phyloP scores from a whole-genome alignment of 2,797 vertebrate genomes.

The Sternarchorhynchus goeldii region DNA sequence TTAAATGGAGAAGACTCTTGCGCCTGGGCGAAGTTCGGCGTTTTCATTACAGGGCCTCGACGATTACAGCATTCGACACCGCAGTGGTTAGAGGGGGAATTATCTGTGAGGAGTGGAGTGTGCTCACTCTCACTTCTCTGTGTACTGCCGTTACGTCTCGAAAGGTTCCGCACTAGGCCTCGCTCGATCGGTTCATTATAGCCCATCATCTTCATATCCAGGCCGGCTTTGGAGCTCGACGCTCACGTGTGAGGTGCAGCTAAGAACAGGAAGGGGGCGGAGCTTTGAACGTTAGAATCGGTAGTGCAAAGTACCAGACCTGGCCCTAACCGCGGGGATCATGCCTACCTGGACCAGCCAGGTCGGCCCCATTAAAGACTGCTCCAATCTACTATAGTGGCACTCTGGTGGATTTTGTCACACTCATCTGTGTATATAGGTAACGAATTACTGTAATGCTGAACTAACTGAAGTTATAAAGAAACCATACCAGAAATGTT shows the following conservation, averaged over 20 bases:
- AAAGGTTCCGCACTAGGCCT: conserved; percentile 39
- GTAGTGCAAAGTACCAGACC: conserved; percentile 18
- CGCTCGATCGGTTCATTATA: background rate
- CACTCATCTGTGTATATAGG: background rate
- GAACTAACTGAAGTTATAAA: conserved; percentile 5
- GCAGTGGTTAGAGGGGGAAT: conserved; percentile 48
- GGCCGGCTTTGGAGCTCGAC: background rate
- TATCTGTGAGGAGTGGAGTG: conserved; percentile 48
- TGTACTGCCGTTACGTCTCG: conserved; percentile 48
- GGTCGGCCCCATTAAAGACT: conserved; percentile 40
- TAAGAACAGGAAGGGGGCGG: conserved; percentile 8
- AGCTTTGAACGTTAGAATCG: conserved; percentile 11
- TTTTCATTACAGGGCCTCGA: conserved; percentile 54
- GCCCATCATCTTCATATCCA: background rate
- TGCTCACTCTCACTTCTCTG: conserved; percentile 44
- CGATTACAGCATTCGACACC: conserved; percentile 56
- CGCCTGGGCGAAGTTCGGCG: conserved; percentile 41
- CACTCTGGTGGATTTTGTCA: conserved; percentile 10
- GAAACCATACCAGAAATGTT: background rate
- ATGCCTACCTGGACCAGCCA: conserved; percentile 41
- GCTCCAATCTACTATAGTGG: conserved; percentile 34
- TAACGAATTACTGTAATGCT: conserved; percentile 5
- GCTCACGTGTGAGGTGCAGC: conserved; percentile 14
- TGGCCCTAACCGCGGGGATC: conserved; percentile 32
- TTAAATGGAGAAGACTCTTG: conserved; percentile 47